These are phyloP conservation scores for Polypterus senegalus DNA, from an alignment of 2,113 vertebrate genomes.

Conservation along the genomic window DNA sequence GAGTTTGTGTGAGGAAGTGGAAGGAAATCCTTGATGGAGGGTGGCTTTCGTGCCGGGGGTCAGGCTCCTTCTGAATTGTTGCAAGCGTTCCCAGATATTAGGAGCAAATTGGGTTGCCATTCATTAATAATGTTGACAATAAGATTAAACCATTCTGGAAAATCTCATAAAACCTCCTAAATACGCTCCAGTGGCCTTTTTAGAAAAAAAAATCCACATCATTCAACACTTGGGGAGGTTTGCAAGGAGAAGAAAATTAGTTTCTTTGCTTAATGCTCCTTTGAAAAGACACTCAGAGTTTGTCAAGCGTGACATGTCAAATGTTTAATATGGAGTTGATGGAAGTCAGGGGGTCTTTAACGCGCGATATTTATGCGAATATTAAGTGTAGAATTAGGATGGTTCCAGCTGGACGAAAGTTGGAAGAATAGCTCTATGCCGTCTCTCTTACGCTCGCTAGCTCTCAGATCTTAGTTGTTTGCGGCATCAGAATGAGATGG, in stretches of 20 bases:
- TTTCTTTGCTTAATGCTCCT: slow-evolving; percentile 55
- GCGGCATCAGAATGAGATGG: slow-evolving; percentile 52
- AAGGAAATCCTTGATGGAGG: slow-evolving; percentile 40
- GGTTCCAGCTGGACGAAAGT: slow-evolving; percentile 44
- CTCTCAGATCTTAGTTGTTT: slow-evolving; percentile 46
- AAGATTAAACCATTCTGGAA: slow-evolving; percentile 66
- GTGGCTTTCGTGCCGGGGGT: slow-evolving; percentile 44
- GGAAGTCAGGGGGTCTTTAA: slow-evolving; percentile 49
- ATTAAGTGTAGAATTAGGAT: slow-evolving; percentile 53
- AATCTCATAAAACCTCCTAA: slow-evolving; percentile 62
- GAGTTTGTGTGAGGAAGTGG: background rate
- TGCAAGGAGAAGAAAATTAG: slow-evolving; percentile 51
- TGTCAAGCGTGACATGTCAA: slow-evolving; percentile 55
- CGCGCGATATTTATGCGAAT: slow-evolving; percentile 55
- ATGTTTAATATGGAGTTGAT: slow-evolving; percentile 55
- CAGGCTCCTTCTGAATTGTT: slow-evolving; percentile 45
- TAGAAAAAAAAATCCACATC: slow-evolving; percentile 38
- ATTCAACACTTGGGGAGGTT: slow-evolving; percentile 48
- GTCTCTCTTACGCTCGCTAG: slow-evolving; percentile 20
- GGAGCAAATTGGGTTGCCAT: slow-evolving; percentile 70
- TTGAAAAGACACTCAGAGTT: slow-evolving; percentile 53
- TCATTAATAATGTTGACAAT: slow-evolving; percentile 79
- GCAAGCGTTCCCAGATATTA: slow-evolving; percentile 57
- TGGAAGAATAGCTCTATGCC: slow-evolving; percentile 37
- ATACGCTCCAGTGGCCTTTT: slow-evolving; percentile 57